Evolutionary conservation across 2,888 invertebrate genomes (phyloP).

Genomic region (Microctonus hyperodae): DNA sequence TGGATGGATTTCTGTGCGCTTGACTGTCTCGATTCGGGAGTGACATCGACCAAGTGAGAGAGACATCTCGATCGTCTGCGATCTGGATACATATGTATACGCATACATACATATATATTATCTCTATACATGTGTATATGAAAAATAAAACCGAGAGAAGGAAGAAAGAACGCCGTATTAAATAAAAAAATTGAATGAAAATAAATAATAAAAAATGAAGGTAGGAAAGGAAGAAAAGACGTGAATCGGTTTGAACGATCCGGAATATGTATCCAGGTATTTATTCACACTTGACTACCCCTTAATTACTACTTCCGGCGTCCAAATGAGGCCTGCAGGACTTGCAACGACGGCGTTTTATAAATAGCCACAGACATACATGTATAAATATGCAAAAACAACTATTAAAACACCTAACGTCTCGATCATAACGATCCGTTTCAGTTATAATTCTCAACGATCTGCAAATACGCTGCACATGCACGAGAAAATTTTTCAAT

Average conservation of each 20-base stretch:
- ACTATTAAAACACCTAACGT: not conserved
- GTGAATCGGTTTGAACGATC: constrained; percentile 2
- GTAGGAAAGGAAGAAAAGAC: not conserved
- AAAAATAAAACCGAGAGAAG: not conserved
- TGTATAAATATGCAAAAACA: not conserved
- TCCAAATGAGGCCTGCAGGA: constrained; percentile 7
- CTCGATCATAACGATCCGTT: not conserved
- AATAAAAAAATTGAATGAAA: not conserved
- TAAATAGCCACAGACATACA: constrained; percentile 6
- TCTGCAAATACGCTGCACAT: no score
- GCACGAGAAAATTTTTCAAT: not conserved
- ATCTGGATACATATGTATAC: not conserved
- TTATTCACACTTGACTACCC: constrained; percentile 18
- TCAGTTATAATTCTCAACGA: not conserved
- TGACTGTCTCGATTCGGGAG: constrained; percentile 33
- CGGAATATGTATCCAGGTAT: constrained; percentile 9
- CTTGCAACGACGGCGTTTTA: not conserved
- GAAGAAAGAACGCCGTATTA: not conserved
- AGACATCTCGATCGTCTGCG: constrained; percentile 29
- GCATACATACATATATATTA: not conserved
- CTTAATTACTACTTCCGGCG: constrained; percentile 21
- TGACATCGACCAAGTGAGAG: constrained; percentile 21
- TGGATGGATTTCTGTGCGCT: constrained; percentile 34
- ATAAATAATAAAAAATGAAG: not conserved
- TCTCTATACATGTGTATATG: no score